Base-by-base conservation (phyloP, 2,888 invertebrate species). In the Drosophila buzzatii region DNA sequence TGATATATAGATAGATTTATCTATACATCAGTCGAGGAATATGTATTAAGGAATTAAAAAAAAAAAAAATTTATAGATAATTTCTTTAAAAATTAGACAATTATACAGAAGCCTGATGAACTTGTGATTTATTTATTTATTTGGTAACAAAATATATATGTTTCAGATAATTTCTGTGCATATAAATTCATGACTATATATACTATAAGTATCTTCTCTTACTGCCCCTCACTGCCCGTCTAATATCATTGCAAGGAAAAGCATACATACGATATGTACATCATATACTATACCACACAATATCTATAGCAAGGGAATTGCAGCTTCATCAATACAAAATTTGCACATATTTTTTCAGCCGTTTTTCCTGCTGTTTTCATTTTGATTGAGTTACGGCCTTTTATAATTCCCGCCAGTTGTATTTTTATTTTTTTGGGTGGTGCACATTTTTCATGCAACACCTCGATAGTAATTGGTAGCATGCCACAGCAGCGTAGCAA, bases 321-420 rank as follows among this genome's bases (percentile, higher is more conserved):
- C 41, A 55, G 4, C 41, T 56, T 44, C 33, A 33, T 20, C 35
- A 33, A 20, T 44, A 9, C 31, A 42, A 33, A 42, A 3, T 16
- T 16, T 20, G 1, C 10, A 20, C 9, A 42, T 33, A 33, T 31
- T 49, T 23, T 44, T 31, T 31, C 18, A 14, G 3, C 8, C 35
- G 37, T 9, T 23, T n/a, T 20, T 44, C 44, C 0, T 35, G 41
- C 41, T 14, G 20, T 35, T 51, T 51, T 35, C 35, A 51, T 70
- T 66, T 60, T 77, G 74, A 77, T 78, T 77, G 78, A 78, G 45
- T 70, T 70, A 61, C 63, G 66, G n/a, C 44, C 49, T 37, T 27
- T 56, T 45, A 70, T 77, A 77, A 73, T 77, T 73, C 77, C 73
- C 70, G 74, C 16, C 60, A 66, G 65, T 66, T 66, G 52, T 41